These are phyloP conservation scores for Xestia c-nigrum DNA, from an alignment of 2,888 invertebrate species.

Conservation along the genomic window DNA sequence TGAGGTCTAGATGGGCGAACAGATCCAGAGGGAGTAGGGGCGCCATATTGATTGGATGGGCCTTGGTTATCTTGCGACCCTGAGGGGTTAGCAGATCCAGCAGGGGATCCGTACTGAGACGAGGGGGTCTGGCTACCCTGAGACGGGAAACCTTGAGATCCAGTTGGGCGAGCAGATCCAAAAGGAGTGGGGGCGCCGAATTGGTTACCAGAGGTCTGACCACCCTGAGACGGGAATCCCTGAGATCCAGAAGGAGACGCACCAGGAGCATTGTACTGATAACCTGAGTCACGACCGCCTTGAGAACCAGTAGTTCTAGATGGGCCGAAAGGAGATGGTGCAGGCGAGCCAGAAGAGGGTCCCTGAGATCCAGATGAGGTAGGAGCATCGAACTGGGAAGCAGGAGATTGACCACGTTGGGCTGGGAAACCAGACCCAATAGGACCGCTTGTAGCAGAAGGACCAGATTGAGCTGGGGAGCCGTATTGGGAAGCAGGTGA, in stretches of 20 bases:
- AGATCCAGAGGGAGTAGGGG: conserved; percentile 31
- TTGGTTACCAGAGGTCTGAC: conserved; percentile 27
- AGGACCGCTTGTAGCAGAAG: conserved; percentile 36
- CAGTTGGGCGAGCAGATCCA: conserved; percentile 35
- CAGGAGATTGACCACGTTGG: conserved; percentile 42
- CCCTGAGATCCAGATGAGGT: conserved; percentile 32
- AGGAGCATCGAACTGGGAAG: conserved; percentile 28
- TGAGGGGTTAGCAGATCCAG: conserved; percentile 26
- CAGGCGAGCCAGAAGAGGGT: conserved; percentile 28
- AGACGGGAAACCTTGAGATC: conserved; percentile 42
- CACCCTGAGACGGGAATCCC: conserved; percentile 22
- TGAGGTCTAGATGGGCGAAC: conserved; percentile 41
- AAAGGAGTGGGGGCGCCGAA: conserved; percentile 33
- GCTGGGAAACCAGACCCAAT: conserved; percentile 32
- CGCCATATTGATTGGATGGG: conserved; percentile 37
- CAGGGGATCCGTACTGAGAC: conserved; percentile 28
- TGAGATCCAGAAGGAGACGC: conserved; percentile 50
- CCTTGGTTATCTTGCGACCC: conserved; percentile 26
- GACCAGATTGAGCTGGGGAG: conserved; percentile 51
- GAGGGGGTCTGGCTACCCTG: conserved; percentile 24
- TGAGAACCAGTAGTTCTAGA: conserved; percentile 27
- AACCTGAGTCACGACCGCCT: conserved; percentile 38
- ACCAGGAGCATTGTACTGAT: conserved; percentile 52
- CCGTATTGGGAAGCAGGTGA: conserved; percentile 24
- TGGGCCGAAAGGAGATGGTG: conserved; percentile 26